These are phyloP conservation scores for Peromyscus nudipes DNA, from an alignment of 2,797 vertebrate genomes.

Conservation along the genomic window DNA sequence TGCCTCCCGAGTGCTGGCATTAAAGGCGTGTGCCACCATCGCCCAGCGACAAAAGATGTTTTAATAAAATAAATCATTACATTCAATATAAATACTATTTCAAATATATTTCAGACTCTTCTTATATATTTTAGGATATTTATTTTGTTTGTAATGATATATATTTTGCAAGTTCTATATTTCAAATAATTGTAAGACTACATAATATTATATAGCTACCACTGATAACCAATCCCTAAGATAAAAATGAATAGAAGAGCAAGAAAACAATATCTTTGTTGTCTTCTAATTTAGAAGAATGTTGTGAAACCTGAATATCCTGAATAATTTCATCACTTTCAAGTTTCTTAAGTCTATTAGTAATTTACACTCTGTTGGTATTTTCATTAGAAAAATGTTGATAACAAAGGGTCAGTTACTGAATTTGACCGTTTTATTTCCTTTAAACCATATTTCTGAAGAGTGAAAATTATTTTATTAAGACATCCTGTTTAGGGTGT, in stretches of 20 bases:
- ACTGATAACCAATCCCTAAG: background rate
- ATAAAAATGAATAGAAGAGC: background rate
- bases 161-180: background rate
- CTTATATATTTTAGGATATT: background rate
- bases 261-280: background rate
- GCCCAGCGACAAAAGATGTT: too few relatives aligned
- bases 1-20: too few relatives aligned
- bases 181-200: background rate
- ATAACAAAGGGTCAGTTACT: too few relatives aligned
- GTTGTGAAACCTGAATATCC: background rate
- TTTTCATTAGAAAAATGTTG: background rate
- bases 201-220: background rate
- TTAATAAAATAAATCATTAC: background rate
- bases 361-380: background rate
- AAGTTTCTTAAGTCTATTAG: background rate
- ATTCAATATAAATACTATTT: background rate
- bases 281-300: background rate
- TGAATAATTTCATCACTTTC: background rate
- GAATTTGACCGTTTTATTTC: background rate
- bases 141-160: too few relatives aligned
- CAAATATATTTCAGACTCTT: background rate
- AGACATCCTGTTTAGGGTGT: too few relatives aligned
- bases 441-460: background rate
- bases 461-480: background rate
- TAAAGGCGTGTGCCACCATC: too few relatives aligned